phyloP scores from a whole-genome alignment of 2,113 vertebrate genomes.

The Laticauda colubrina region DNA sequence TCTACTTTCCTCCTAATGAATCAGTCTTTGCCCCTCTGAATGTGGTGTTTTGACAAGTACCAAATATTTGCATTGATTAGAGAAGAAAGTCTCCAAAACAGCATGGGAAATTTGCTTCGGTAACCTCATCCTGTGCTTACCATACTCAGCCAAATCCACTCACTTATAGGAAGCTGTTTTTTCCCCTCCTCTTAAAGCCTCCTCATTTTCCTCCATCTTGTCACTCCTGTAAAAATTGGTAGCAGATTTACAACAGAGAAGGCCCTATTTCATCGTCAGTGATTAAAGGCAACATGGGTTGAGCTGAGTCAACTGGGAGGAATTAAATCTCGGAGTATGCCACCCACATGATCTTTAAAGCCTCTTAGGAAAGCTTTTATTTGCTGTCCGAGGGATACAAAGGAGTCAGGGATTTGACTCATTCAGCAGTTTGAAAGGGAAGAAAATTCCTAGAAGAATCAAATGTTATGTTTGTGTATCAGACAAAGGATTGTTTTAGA shows the following conservation, averaged over 20 bases:
- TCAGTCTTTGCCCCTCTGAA: neutral
- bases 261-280: slow-evolving; percentile 54
- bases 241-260: slow-evolving; percentile 50
- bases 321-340: slow-evolving; percentile 36
- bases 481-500: slow-evolving; percentile 19
- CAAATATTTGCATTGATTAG: slow-evolving; percentile 29
- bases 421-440: slow-evolving; percentile 35
- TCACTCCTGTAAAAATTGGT: slow-evolving; percentile 22
- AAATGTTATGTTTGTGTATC: neutral
- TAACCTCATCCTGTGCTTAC: slow-evolving; percentile 39
- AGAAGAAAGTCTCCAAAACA: slow-evolving; percentile 45
- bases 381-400: slow-evolving; percentile 7
- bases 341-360: slow-evolving; percentile 45
- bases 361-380: slow-evolving; percentile 19
- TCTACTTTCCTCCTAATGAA: slow-evolving; percentile 18
- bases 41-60: slow-evolving; percentile 22
- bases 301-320: slow-evolving; percentile 27
- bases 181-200: slow-evolving; percentile 1
- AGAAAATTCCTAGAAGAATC: neutral
- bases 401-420: slow-evolving; percentile 27
- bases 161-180: slow-evolving; percentile 38
- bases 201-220: slow-evolving; percentile 14
- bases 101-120: slow-evolving; percentile 56
- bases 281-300: slow-evolving; percentile 56
- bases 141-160: slow-evolving; percentile 58